Percentiles rank a stretch among this genome's conserved stretches.
phyloP scores from a whole-genome alignment of 2,797 vertebrate genomes.

The Lates japonicus region DNA sequence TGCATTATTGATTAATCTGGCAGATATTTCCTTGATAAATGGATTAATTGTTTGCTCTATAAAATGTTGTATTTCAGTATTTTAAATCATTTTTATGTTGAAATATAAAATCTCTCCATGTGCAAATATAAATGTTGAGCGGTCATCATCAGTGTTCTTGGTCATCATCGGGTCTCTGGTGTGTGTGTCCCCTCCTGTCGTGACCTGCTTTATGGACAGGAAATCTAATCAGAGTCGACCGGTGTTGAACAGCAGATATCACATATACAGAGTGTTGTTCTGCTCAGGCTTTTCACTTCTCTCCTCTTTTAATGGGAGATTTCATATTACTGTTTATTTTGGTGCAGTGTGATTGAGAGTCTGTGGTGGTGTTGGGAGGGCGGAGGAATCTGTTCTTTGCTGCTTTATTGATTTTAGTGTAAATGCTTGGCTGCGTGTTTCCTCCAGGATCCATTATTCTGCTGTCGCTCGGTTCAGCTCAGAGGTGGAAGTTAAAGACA shows the following conservation, averaged over 20 bases:
- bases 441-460: too few relatives aligned
- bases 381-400: constrained; percentile 19
- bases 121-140: background rate
- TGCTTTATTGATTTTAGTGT: constrained; percentile 65
- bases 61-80: background rate
- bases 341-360: constrained; percentile 47
- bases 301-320: constrained; percentile 28
- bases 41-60: background rate
- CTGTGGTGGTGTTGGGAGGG: constrained; percentile 6
- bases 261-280: constrained; percentile 27
- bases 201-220: constrained; percentile 43
- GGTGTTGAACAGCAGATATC: constrained; percentile 57
- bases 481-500: constrained; percentile 23
- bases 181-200: background rate
- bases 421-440: constrained; percentile 21
- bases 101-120: too few relatives aligned
- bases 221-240: constrained; percentile 59
- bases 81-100: background rate
- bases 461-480: constrained; percentile 17
- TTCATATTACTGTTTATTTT: constrained; percentile 31
- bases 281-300: constrained; percentile 47
- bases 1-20: too few relatives aligned
- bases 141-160: constrained; percentile 14
- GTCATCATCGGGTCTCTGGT: constrained; percentile 7
- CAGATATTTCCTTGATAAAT: too few relatives aligned